These are phyloP conservation scores for Nebria salina DNA, from an alignment of 2,888 invertebrate species.

Conservation along the genomic window DNA sequence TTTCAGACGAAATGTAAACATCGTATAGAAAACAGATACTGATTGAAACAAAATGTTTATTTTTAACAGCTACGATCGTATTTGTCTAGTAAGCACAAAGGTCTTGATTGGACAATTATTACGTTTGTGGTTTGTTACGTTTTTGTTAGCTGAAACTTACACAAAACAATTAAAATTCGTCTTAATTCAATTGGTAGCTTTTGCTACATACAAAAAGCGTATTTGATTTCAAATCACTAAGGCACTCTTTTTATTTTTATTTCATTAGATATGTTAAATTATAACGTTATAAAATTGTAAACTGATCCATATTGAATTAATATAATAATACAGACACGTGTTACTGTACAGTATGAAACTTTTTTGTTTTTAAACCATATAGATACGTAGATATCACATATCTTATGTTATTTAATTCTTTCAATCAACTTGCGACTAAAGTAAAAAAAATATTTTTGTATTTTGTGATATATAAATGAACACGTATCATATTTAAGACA, in stretches of 20 bases:
- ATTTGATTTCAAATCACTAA: too few relatives aligned
- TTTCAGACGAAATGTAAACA: background rate
- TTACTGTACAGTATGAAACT: background rate
- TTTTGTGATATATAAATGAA: background rate
- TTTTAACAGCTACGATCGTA: background rate
- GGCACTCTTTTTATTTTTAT: too few relatives aligned
- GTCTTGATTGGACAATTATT: background rate
- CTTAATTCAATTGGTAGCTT: background rate
- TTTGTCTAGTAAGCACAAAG: background rate
- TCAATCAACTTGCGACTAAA: background rate
- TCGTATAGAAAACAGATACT: background rate
- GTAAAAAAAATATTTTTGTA: background rate
- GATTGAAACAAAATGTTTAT: constrained; percentile 1
- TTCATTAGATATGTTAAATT: too few relatives aligned
- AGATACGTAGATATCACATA: background rate
- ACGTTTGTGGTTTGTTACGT: background rate
- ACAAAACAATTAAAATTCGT: background rate
- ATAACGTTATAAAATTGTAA: too few relatives aligned
- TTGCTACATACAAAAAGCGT: too few relatives aligned
- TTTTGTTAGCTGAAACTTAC: background rate
- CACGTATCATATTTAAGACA: background rate
- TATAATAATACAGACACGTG: too few relatives aligned
- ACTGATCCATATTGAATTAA: too few relatives aligned
- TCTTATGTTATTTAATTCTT: background rate
- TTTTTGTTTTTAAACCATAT: background rate